Percentiles rank a stretch among this genome's conserved stretches.
Evolutionary conservation across 2,888 invertebrate species (phyloP).

Genomic region (Apamea monoglypha): DNA sequence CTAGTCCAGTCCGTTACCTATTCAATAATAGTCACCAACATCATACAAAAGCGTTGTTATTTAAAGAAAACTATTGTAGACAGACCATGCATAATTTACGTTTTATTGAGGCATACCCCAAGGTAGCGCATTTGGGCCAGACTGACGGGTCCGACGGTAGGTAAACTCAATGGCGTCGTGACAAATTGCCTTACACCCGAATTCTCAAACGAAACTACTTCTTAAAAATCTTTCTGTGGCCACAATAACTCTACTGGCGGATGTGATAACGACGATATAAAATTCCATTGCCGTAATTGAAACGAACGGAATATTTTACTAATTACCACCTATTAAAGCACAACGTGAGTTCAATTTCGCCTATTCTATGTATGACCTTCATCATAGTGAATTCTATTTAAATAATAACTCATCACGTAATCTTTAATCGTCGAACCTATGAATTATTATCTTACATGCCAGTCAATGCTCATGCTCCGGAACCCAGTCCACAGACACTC

Average conservation of each 20-base stretch:
- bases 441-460: neutral
- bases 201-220: neutral
- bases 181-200: neutral
- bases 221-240: neutral
- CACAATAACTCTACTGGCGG: neutral
- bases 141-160: neutral
- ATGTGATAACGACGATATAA: neutral
- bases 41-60: neutral
- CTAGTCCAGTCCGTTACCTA: neutral
- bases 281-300: neutral
- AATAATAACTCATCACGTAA: neutral
- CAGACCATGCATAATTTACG: conserved; percentile 9
- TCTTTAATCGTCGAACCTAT: neutral
- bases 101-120: conserved; percentile 5
- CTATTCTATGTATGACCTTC: neutral
- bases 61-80: conserved; percentile 11
- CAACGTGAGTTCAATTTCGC: neutral
- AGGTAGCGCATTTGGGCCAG: neutral
- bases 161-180: neutral
- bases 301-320: neutral
- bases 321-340: neutral
- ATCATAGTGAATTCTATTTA: neutral
- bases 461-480: neutral
- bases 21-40: neutral
- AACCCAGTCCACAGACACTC: conserved; percentile 5